Evolutionary conservation across 2,797 vertebrate species (phyloP).

Genomic region (Crocidura indochinensis): DNA sequence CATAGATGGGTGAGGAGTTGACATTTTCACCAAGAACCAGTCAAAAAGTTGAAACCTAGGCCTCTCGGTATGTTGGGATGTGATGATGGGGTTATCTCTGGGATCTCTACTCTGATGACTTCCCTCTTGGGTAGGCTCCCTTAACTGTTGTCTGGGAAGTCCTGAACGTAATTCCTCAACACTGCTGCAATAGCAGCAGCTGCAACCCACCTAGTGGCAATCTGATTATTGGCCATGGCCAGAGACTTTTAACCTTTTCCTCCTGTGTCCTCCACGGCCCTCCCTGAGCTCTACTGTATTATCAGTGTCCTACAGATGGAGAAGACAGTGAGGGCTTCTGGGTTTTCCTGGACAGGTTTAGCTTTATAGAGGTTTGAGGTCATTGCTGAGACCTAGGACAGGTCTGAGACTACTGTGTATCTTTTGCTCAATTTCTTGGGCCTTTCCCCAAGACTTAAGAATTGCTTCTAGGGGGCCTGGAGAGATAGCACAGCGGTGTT

Average conservation of each 20-base stretch:
- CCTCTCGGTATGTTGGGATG: background rate
- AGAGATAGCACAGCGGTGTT: too few species aligned
- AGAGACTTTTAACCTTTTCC: conserved; percentile 91
- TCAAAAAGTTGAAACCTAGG: background rate
- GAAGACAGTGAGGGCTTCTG: background rate
- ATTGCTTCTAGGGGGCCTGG: conserved; percentile 91
- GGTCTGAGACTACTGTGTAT: background rate
- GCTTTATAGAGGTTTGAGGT: background rate
- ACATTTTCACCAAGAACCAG: conserved; percentile 8
- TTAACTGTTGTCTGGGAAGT: conserved; percentile 87
- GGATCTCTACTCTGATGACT: background rate
- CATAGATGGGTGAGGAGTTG: background rate
- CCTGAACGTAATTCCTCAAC: conserved; percentile 89
- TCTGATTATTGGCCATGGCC: conserved; percentile 93
- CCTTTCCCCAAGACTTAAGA: conserved; percentile 91
- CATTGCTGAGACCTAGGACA: background rate
- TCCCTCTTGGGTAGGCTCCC: conserved; percentile 51
- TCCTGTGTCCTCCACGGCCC: conserved; percentile 91
- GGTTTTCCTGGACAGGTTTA: background rate
- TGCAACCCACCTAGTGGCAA: conserved; percentile 94
- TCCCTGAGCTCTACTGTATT: conserved; percentile 92
- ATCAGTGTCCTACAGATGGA: conserved; percentile 94
- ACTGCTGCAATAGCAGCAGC: conserved; percentile 93
- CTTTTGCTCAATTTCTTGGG: background rate
- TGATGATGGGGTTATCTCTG: background rate